A percentile compares a stretch with the other conserved stretches of the same genome.
Conservation (phyloP, 92 coral and sea anemone genomes). For the Siderastrea radians region DNA sequence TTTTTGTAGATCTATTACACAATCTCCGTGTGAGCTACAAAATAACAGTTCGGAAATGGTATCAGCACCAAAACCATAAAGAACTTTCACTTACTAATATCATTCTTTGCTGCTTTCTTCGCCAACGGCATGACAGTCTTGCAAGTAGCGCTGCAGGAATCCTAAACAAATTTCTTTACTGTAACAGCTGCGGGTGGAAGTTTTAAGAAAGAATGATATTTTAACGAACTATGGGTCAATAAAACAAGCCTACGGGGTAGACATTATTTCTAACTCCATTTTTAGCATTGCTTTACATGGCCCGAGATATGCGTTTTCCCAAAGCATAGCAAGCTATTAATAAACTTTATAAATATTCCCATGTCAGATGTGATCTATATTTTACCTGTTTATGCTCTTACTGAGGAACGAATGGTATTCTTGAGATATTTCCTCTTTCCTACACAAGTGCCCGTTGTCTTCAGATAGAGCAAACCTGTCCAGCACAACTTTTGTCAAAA, state of each 20-base stretch:
- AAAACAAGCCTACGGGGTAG: neutral
- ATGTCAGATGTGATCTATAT: slow-evolving; percentile 11
- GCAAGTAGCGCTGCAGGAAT: slow-evolving; percentile 36
- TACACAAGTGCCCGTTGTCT: slow-evolving; percentile 7
- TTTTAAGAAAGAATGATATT: slow-evolving; percentile 7
- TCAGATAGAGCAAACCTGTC: slow-evolving; percentile 7
- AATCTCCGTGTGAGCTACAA: neutral
- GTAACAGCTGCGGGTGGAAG: slow-evolving; percentile 23
- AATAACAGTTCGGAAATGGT: neutral
- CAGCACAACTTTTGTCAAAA: neutral
- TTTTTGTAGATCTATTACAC: neutral
- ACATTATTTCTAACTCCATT: neutral
- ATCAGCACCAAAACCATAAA: neutral
- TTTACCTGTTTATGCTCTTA: slow-evolving; percentile 35
- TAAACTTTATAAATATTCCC: slow-evolving; percentile 24
- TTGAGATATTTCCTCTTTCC: slow-evolving; percentile 15
- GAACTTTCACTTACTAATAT: slow-evolving; percentile 62
- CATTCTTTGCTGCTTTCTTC: slow-evolving; percentile 86
- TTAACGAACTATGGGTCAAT: neutral
- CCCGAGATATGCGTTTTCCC: slow-evolving; percentile 21
- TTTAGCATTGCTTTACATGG: neutral
- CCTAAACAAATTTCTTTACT: slow-evolving; percentile 11
- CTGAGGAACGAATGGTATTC: neutral
- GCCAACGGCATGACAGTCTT: slow-evolving; percentile 47
- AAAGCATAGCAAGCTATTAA: slow-evolving; percentile 27